phyloP scores from a whole-genome alignment of 2,888 invertebrate species.

The Cosmorhoe ocellata region DNA sequence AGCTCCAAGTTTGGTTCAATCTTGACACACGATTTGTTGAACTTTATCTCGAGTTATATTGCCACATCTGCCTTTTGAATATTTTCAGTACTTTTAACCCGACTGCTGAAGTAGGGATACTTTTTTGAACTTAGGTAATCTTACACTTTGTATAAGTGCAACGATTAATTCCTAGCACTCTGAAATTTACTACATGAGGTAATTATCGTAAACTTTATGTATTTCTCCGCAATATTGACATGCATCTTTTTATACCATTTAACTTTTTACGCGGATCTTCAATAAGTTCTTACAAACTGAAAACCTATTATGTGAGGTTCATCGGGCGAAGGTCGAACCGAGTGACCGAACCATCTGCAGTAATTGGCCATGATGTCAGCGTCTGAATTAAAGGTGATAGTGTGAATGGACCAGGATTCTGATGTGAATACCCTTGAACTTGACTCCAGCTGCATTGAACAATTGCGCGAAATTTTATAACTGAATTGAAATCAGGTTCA shows the following conservation, averaged over 20 bases:
- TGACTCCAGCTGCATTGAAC: conserved; percentile 12
- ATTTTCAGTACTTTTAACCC: conserved; percentile 15
- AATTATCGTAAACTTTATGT: no score
- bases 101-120: not conserved
- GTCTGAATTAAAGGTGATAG: conserved; percentile 22
- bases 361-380: conserved; percentile 70
- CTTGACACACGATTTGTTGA: conserved; percentile 73
- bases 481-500: not conserved
- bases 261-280: no score
- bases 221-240: no score
- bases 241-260: no score
- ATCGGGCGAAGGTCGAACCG: conserved; percentile 47
- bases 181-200: no score
- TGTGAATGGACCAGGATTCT: conserved; percentile 5
- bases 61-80: conserved; percentile 28
- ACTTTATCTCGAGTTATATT: conserved; percentile 53
- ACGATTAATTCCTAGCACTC: no score
- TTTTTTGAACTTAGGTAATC: no score
- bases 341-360: conserved; percentile 50
- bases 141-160: no score
- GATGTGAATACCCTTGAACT: conserved; percentile 19
- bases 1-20: conserved; percentile 60
- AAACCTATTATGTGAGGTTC: no score
- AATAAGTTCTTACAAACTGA: no score
- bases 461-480: conserved; percentile 10